Evolutionary conservation across 2,113 vertebrate genomes (phyloP).

Genomic region (Sclerurus mexicanus): DNA sequence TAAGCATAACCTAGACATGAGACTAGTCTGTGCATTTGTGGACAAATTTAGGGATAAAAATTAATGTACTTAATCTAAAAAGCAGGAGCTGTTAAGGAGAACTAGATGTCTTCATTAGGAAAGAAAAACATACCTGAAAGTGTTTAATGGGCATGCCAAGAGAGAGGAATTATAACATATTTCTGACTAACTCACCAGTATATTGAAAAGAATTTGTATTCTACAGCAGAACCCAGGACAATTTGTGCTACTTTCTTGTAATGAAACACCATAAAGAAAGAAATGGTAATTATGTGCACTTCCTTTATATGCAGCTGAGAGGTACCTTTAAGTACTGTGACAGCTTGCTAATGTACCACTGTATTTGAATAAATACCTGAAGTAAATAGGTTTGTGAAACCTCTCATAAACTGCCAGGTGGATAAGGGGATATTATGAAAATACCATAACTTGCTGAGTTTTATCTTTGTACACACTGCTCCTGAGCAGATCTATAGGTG

Average conservation of each 20-base stretch:
- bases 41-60: not conserved
- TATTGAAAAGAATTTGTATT: not conserved
- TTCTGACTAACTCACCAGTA: not conserved
- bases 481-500: not conserved
- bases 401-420: conserved; percentile 37
- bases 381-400: conserved; percentile 48
- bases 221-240: not conserved
- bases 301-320: conserved; percentile 29
- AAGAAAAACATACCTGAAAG: not conserved
- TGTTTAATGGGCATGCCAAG: not conserved
- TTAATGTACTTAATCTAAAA: not conserved
- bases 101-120: not conserved
- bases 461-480: not conserved
- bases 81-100: not conserved
- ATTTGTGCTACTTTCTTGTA: not conserved
- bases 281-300: conserved; percentile 29
- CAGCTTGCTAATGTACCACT: conserved; percentile 63
- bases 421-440: conserved; percentile 16
- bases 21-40: not conserved
- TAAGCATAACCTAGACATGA: not conserved
- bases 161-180: not conserved
- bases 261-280: conserved; percentile 25
- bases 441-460: not conserved
- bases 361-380: conserved; percentile 51
- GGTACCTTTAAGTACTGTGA: conserved; percentile 18